These are phyloP conservation scores for Girardia tigrina DNA, from an alignment of 2,888 invertebrate genomes.

Conservation along the genomic window DNA sequence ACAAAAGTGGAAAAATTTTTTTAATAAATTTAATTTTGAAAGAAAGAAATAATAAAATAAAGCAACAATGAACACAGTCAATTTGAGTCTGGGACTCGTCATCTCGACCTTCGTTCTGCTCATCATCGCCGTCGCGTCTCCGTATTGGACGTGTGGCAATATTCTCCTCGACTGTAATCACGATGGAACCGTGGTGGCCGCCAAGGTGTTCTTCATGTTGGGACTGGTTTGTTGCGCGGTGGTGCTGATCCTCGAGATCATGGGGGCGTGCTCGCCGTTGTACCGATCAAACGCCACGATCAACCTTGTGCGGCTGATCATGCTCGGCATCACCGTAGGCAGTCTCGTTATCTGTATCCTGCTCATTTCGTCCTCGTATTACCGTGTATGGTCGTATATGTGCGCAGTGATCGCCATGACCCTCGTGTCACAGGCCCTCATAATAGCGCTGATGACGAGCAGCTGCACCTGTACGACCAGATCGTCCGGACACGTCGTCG, in stretches of 20 bases:
- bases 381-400: neutral
- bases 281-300: neutral
- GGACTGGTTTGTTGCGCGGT: neutral
- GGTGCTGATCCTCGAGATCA: neutral
- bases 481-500: neutral
- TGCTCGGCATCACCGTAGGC: neutral
- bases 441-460: neutral
- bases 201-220: neutral
- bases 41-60: too few species aligned
- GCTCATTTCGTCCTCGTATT: neutral
- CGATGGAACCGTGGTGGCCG: neutral
- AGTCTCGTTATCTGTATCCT: neutral
- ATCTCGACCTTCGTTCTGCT: neutral
- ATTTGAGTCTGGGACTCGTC: neutral
- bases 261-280: neutral
- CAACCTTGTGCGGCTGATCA: neutral
- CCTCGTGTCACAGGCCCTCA: neutral
- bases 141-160: conserved; percentile 18
- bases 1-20: too few species aligned
- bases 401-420: neutral
- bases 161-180: neutral
- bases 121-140: neutral
- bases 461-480: neutral
- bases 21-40: too few species aligned
- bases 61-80: neutral